Base-by-base conservation (phyloP, 2,113 vertebrate genomes). In the Numida meleagris region DNA sequence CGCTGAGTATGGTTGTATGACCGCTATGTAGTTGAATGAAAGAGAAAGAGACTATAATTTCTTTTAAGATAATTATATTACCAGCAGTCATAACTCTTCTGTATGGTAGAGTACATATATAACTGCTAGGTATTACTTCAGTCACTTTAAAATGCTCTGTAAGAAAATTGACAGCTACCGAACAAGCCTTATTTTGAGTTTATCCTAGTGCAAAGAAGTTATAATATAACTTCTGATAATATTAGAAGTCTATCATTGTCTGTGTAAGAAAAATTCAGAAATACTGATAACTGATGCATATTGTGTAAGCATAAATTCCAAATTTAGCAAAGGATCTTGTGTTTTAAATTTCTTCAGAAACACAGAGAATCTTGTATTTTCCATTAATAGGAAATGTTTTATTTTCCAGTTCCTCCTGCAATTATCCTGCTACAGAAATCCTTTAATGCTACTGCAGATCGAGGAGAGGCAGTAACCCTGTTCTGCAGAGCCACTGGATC, bases 371-470 rank as follows among this genome's bases (percentile, higher is more conserved):
- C 4, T 27, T 50, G 55, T 65, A 3, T 48, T 70, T 76, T 72
- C 38, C 20, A 71, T 19, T 92, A 67, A 48, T 7, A 19, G 6
- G 4, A 73, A 2, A 11, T 70, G 4, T 46, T 61, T 70, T 81
- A 31, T 89, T 94, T 82, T 91, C 81, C 96, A 99, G 99, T 99
- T 68, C 99, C 99, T 3, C 99, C 99, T 12, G 97, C 97, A 76
- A 96, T 99, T 94, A 96, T 97, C 14, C 97, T 99, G 89, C 98
- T 97, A 33, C 98, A 99, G 96, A 99, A 98, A 96, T 98, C 98
- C 67, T 99, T 99, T 94, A 99, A 99, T 33, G 99, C 99, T 76
- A 99, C 99, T 12, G 99, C 99, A 5, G 99, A 99, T 96, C 98
- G 99, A 89, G 98, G 98, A 94, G 99, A 99, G 83, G 98, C 98